Conservation (phyloP, 2,797 vertebrate genomes). For the Melanotaenia boesemani region DNA sequence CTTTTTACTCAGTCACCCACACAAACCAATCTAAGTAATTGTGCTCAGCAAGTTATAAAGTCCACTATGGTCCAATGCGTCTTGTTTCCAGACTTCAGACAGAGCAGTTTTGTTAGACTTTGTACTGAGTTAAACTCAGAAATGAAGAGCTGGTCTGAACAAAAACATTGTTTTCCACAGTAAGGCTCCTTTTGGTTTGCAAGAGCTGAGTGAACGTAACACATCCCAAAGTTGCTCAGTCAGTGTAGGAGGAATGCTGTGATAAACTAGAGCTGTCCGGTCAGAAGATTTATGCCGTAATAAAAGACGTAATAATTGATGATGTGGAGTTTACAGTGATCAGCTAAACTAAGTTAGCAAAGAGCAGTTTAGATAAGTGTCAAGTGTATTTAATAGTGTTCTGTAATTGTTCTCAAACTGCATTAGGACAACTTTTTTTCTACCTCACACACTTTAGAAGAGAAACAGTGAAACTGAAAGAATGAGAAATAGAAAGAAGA, state of each 20-base stretch:
- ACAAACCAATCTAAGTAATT: no score
- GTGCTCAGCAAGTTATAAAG: neutral
- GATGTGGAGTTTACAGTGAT: constrained; percentile 17
- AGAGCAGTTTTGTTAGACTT: neutral
- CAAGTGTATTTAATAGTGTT: neutral
- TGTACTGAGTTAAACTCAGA: neutral
- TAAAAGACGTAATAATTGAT: constrained; percentile 20
- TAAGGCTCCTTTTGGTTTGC: neutral
- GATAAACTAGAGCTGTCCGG: constrained; percentile 27
- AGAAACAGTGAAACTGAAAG: neutral
- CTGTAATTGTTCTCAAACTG: constrained; percentile 7
- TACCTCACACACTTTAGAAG: neutral
- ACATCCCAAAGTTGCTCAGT: neutral
- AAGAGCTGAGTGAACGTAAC: neutral
- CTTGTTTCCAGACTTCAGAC: neutral
- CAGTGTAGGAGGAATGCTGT: neutral
- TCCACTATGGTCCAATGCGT: neutral
- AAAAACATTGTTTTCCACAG: neutral
- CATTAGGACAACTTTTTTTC: constrained; percentile 2
- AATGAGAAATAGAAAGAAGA: neutral
- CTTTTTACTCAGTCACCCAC: no score
- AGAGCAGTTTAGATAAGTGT: constrained; percentile 16
- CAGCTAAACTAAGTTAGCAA: constrained; percentile 24
- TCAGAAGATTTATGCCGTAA: constrained; percentile 1
- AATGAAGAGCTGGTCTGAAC: neutral